A percentile compares a stretch with the other conserved stretches of the same genome.
Conservation (phyloP, 2,888 invertebrate genomes). For the Eremobia ochroleuca region DNA sequence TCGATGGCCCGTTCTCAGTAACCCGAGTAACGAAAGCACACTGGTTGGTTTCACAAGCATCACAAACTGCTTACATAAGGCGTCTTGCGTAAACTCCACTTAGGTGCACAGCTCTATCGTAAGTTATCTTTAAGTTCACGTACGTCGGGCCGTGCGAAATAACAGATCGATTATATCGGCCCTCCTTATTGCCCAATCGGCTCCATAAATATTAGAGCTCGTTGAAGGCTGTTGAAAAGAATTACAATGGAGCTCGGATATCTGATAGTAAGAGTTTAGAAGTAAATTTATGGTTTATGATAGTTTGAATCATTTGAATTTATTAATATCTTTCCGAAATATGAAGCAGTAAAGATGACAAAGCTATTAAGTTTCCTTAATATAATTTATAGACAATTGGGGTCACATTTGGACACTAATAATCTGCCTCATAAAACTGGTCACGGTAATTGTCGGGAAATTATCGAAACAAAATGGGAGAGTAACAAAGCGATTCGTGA, state of each 20-base stretch:
- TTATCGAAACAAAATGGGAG: conserved; percentile 75
- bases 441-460: conserved; percentile 61
- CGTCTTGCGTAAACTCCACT: conserved; percentile 86
- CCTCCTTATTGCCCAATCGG: conserved; percentile 71
- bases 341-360: background rate
- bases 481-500: conserved; percentile 83
- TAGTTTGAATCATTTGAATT: conserved; percentile 13
- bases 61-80: conserved; percentile 86
- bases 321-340: conserved; percentile 8
- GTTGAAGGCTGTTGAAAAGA: conserved; percentile 59
- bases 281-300: conserved; percentile 45
- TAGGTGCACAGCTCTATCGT: conserved; percentile 81
- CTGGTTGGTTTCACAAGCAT: conserved; percentile 85
- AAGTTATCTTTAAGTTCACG: conserved; percentile 86
- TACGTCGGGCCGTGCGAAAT: conserved; percentile 80
- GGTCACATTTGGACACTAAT: conserved; percentile 17
- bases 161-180: conserved; percentile 77
- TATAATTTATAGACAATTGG: conserved; percentile 11
- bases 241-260: conserved; percentile 43
- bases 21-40: conserved; percentile 83
- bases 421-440: conserved; percentile 33
- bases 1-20: conserved; percentile 77
- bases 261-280: conserved; percentile 45
- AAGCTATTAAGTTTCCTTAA: conserved; percentile 1
- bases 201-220: conserved; percentile 61